phyloP scores from a whole-genome alignment of 2,113 vertebrate species.

The Rhynchomys soricoides region DNA sequence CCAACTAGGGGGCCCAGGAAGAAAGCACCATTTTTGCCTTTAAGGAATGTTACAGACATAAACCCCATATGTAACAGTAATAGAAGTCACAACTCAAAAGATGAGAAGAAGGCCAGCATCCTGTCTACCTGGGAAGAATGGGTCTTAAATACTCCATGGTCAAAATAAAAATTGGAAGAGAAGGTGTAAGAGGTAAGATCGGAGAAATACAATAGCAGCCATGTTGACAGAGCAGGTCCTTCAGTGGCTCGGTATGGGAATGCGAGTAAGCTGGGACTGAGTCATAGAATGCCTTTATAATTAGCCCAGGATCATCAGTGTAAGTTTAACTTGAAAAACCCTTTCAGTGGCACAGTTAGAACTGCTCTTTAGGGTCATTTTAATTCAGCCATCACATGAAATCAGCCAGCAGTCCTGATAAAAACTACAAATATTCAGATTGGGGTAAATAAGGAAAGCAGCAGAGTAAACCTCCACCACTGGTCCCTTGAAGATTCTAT shows the following conservation, averaged over 20 bases:
- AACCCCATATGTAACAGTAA: not conserved
- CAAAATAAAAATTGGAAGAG: constrained; percentile 14
- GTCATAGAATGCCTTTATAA: not conserved
- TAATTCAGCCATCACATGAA: not conserved
- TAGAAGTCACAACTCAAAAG: not conserved
- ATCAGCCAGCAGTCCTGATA: not conserved
- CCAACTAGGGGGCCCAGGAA: not conserved
- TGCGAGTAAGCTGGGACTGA: not conserved
- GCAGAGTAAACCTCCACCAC: not conserved
- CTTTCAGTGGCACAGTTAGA: not conserved
- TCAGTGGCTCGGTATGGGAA: not conserved
- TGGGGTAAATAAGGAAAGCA: not conserved
- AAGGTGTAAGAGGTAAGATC: not conserved
- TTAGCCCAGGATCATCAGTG: not conserved
- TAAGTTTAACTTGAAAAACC: constrained; percentile 32
- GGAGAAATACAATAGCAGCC: not conserved
- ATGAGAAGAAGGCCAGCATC: not conserved
- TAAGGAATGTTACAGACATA: constrained; percentile 7
- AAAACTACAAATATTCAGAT: not conserved
- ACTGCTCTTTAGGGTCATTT: constrained; percentile 14
- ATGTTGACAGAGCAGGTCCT: not conserved
- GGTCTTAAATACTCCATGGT: not conserved
- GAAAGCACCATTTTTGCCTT: constrained; percentile 2
- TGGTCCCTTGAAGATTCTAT: not conserved
- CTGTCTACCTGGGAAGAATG: not conserved